These are phyloP conservation scores for Poecile atricapillus DNA, from an alignment of 2,113 vertebrate species.

Conservation along the genomic window DNA sequence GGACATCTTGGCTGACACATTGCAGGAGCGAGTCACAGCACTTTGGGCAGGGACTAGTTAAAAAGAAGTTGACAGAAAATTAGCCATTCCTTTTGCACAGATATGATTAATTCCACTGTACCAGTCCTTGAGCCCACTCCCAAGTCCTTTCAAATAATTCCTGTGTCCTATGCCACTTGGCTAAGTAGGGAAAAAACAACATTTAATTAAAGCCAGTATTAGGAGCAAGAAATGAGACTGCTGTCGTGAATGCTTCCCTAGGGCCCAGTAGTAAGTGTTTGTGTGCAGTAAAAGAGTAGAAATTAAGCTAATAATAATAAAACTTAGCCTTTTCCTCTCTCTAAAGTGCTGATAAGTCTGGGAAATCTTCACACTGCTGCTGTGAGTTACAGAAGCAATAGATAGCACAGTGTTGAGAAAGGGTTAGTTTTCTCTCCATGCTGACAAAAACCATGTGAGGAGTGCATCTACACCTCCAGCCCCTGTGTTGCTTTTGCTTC, in stretches of 20 bases:
- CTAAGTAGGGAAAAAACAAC: neutral
- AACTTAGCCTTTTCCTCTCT: neutral
- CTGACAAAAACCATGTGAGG: neutral
- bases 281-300: neutral
- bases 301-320: slow-evolving; percentile 29
- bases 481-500: neutral
- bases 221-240: neutral
- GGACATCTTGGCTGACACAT: neutral
- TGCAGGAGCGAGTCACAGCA: neutral
- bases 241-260: neutral
- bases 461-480: neutral
- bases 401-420: neutral
- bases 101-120: neutral
- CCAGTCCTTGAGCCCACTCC: neutral
- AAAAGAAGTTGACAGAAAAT: neutral
- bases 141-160: neutral
- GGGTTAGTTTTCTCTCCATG: neutral
- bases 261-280: neutral
- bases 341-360: neutral
- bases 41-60: neutral
- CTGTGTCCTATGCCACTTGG: neutral
- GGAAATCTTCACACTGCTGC: neutral
- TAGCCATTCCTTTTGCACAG: neutral
- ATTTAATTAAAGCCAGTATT: slow-evolving; percentile 18
- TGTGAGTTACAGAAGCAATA: neutral